phyloP scores from a whole-genome alignment of 2,888 invertebrate species.

The Pardosa pseudoannulata region DNA sequence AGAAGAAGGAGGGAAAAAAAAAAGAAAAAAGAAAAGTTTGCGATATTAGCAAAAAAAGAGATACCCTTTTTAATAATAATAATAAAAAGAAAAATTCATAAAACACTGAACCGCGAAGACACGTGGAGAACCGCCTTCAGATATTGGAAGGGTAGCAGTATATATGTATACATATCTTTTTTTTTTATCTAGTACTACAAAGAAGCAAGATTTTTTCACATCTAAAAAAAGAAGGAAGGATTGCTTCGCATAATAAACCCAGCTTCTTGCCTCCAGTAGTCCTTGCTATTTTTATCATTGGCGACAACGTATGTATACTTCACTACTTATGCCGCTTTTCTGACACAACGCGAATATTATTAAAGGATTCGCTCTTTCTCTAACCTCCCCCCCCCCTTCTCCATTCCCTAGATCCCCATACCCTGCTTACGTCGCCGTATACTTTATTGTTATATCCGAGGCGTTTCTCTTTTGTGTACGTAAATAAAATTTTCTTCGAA shows the following conservation, averaged over 20 bases:
- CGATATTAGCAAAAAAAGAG: too few species aligned
- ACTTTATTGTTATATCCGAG: background rate
- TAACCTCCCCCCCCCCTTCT: too few species aligned
- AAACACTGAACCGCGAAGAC: too few species aligned
- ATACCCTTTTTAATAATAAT: too few species aligned
- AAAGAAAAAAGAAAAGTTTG: too few species aligned
- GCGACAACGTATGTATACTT: background rate
- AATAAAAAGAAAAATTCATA: too few species aligned
- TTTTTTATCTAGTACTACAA: background rate
- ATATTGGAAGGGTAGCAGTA: too few species aligned
- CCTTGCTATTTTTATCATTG: background rate
- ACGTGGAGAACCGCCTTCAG: too few species aligned
- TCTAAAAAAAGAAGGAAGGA: conserved; percentile 1
- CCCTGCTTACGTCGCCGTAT: background rate
- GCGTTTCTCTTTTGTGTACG: background rate
- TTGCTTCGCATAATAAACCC: conserved; percentile 1
- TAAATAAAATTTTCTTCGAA: background rate
- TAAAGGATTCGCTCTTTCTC: too few species aligned
- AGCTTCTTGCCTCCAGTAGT: background rate
- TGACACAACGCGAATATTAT: background rate
- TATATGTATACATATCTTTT: too few species aligned
- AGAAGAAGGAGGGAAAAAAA: too few species aligned
- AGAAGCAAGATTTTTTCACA: background rate
- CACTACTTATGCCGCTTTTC: background rate
- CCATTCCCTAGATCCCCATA: background rate